These are phyloP conservation scores for Listrodromus nycthemerus DNA, from an alignment of 2,888 invertebrate genomes.

Conservation along the genomic window DNA sequence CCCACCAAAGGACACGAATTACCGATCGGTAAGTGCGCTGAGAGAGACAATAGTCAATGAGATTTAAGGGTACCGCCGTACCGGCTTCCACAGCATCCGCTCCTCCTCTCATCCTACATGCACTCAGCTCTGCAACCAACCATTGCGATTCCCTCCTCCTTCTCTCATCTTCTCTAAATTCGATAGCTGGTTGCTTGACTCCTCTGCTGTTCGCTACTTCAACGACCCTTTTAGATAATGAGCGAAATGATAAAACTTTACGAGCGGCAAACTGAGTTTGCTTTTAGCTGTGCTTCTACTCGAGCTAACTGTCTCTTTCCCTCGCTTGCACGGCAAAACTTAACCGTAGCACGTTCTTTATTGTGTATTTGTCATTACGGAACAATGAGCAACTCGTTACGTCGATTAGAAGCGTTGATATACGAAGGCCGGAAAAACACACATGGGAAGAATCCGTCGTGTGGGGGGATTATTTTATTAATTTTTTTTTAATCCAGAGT, in stretches of 20 bases:
- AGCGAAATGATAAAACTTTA: conserved; percentile 55
- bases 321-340: neutral
- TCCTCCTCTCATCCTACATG: neutral
- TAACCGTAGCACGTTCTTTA: conserved; percentile 12
- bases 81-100: conserved; percentile 40
- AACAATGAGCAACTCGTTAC: conserved; percentile 64
- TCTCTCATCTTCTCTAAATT: conserved; percentile 21
- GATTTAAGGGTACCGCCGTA: conserved; percentile 66
- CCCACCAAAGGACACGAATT: conserved; percentile 45
- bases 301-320: conserved; percentile 7
- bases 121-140: conserved; percentile 4
- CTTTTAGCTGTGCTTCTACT: neutral
- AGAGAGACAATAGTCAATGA: conserved; percentile 60
- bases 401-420: conserved; percentile 56
- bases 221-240: conserved; percentile 59
- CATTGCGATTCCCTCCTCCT: conserved; percentile 2
- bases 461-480: neutral
- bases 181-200: conserved; percentile 9
- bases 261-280: conserved; percentile 34
- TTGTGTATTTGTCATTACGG: conserved; percentile 47
- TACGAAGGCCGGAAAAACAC: conserved; percentile 27
- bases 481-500: neutral
- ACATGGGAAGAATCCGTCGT: neutral
- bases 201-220: conserved; percentile 2
- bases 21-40: conserved; percentile 54